Evolutionary conservation across 2,113 vertebrate genomes (phyloP).

Genomic region (Coptodon bakossiorum): DNA sequence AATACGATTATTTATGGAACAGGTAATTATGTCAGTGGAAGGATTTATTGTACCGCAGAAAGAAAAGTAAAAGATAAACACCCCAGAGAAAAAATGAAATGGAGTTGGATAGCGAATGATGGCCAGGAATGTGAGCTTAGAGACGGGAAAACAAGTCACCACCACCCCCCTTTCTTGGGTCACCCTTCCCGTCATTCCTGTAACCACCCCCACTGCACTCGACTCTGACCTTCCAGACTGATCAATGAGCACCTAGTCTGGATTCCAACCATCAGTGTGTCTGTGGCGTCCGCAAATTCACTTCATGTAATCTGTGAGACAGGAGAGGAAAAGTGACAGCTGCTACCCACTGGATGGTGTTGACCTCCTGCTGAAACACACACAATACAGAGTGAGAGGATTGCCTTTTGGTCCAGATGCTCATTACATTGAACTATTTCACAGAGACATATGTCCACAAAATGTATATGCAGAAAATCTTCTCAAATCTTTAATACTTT

Average conservation of each 20-base stretch:
- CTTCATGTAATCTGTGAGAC: constrained; percentile 31
- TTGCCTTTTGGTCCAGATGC: constrained; percentile 43
- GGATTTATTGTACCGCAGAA: neutral
- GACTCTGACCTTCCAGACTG: constrained; percentile 39
- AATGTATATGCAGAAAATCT: neutral
- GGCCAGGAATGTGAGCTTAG: neutral
- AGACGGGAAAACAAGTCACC: neutral
- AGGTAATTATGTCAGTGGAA: neutral
- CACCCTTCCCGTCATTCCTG: neutral
- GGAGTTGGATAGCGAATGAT: neutral
- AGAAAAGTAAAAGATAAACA: neutral
- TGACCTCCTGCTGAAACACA: constrained; percentile 29
- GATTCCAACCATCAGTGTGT: constrained; percentile 10
- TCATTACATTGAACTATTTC: constrained; percentile 5
- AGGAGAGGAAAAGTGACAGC: constrained; percentile 34
- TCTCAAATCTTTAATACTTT: neutral
- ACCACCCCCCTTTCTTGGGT: neutral
- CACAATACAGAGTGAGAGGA: neutral
- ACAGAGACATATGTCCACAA: neutral
- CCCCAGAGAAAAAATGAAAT: neutral
- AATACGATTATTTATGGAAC: neutral
- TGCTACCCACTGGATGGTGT: constrained; percentile 40
- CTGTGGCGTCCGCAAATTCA: neutral
- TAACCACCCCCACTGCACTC: neutral
- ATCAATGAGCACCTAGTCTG: constrained; percentile 49